A percentile compares a stretch with the other conserved stretches of the same genome.
Conservation (phyloP, 2,113 vertebrate species). For the Gasterosteus nipponicus region DNA sequence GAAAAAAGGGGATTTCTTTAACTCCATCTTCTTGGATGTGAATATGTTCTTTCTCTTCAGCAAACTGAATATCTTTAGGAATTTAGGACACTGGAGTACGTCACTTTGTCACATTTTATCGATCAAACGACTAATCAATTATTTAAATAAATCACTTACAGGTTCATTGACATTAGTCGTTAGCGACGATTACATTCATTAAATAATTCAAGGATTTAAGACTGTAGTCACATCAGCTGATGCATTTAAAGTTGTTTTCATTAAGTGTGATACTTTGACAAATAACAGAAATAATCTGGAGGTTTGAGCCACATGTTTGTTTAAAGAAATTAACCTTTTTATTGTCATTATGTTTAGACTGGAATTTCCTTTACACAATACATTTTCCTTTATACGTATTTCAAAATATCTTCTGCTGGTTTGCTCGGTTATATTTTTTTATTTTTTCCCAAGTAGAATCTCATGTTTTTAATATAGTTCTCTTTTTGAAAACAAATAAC, state of each 20-base stretch:
- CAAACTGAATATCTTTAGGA: not conserved
- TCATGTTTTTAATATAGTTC: constrained; percentile 77
- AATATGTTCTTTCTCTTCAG: not conserved
- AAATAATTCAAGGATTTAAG: constrained; percentile 8
- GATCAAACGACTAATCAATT: not conserved
- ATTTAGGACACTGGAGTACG: no score
- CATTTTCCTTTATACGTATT: constrained; percentile 76
- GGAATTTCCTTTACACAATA: constrained; percentile 76
- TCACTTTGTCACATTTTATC: not conserved
- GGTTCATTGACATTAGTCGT: not conserved
- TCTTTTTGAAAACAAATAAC: constrained; percentile 48
- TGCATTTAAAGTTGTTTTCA: constrained; percentile 75
- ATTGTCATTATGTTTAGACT: constrained; percentile 64
- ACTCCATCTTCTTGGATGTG: not conserved
- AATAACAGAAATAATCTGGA: constrained; percentile 70
- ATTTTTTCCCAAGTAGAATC: constrained; percentile 67
- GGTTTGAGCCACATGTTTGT: constrained; percentile 65
- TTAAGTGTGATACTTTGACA: constrained; percentile 69
- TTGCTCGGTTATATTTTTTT: constrained; percentile 73
- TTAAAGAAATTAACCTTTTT: constrained; percentile 78
- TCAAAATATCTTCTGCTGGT: constrained; percentile 85
- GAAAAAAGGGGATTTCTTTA: no score
- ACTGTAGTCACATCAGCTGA: constrained; percentile 47
- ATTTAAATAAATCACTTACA: not conserved
- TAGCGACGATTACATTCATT: not conserved